Evolutionary conservation across 2,113 vertebrate genomes (phyloP).

Genomic region (Chelonoidis abingdonii): DNA sequence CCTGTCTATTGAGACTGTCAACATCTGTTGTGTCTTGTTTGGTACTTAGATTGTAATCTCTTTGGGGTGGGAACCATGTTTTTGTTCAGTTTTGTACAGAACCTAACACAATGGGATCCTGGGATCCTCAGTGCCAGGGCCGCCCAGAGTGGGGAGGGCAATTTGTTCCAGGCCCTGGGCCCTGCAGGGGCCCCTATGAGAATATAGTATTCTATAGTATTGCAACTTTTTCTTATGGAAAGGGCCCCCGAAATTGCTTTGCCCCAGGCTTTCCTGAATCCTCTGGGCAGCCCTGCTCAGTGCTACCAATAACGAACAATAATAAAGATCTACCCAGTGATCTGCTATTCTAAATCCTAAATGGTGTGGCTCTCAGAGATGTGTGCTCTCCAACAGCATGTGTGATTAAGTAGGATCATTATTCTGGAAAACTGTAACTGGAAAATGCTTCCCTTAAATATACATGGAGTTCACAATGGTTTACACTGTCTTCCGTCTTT

Average conservation of each 20-base stretch:
- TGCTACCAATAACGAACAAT: neutral
- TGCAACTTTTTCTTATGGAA: too few relatives aligned
- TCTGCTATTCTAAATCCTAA: neutral
- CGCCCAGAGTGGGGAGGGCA: too few relatives aligned
- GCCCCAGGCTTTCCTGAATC: too few relatives aligned
- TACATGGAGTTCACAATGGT: neutral
- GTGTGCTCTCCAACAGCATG: neutral
- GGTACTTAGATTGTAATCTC: neutral
- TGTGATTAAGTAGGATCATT: neutral
- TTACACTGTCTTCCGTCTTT: neutral
- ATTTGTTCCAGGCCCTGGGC: too few relatives aligned
- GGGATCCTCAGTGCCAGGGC: neutral
- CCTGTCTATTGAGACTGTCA: neutral
- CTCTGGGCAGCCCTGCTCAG: neutral
- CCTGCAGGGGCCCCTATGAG: too few relatives aligned
- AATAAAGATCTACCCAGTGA: neutral
- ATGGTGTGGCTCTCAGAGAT: neutral
- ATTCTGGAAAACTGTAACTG: rapidly evolving
- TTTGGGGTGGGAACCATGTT: neutral
- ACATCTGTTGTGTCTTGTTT: neutral
- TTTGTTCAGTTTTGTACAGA: neutral
- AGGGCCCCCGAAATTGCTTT: too few relatives aligned
- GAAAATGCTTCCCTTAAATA: neutral
- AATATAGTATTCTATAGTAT: too few relatives aligned
- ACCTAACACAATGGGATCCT: neutral